These are phyloP conservation scores for Stichopus chloronotus DNA, from an alignment of 35 echinoderm and acorn worm genomes.

Conservation along the genomic window DNA sequence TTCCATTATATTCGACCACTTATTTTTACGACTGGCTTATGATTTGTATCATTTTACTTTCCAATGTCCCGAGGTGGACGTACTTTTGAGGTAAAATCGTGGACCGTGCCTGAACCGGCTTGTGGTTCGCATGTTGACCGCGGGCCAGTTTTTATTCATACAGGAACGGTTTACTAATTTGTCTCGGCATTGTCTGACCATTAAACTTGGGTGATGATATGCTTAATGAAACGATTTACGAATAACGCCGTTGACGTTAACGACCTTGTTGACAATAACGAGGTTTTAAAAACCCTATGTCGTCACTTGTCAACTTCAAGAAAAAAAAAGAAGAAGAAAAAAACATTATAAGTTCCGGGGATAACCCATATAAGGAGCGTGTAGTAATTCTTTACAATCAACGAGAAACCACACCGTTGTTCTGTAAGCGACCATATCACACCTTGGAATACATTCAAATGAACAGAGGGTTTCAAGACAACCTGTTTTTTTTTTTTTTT, in stretches of 20 bases:
- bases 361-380: too few relatives aligned
- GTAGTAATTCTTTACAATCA: too few relatives aligned
- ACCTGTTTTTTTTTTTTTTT: too few relatives aligned
- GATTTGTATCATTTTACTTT: background rate
- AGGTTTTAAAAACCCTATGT: background rate
- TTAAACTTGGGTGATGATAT: slow-evolving; percentile 50
- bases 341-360: too few relatives aligned
- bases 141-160: background rate
- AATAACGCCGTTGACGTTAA: background rate
- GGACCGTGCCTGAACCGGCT: background rate
- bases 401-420: too few relatives aligned
- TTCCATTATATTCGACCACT: background rate
- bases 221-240: slow-evolving; percentile 50
- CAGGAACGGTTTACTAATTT: background rate
- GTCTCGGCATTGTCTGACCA: background rate
- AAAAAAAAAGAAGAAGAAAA: too few relatives aligned
- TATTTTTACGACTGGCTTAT: slow-evolving; percentile 11
- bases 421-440: too few relatives aligned
- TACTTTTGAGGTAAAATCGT: slow-evolving; percentile 17
- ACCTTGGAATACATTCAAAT: too few relatives aligned
- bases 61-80: background rate
- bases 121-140: slow-evolving; percentile 24
- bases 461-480: too few relatives aligned
- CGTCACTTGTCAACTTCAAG: background rate
- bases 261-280: slow-evolving; percentile 34